Conservation (phyloP, 37 sponge, comb jelly and placozoan species). For the Ephydatia muelleri region DNA sequence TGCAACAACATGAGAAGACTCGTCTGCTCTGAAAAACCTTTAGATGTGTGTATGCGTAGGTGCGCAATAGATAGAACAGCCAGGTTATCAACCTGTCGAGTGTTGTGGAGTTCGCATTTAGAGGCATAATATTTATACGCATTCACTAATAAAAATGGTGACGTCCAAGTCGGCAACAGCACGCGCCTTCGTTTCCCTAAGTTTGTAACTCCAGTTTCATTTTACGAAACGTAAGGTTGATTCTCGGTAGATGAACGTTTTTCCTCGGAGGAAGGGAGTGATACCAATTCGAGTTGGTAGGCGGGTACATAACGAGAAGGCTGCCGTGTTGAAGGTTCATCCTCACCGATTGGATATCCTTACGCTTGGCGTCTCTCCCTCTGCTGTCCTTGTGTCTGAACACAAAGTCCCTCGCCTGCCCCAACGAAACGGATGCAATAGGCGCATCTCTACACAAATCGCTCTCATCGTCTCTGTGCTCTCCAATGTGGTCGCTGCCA, state of each 20-base stretch:
- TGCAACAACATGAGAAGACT: neutral
- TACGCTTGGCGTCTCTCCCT: slow-evolving; percentile 35
- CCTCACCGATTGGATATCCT: slow-evolving; percentile 52
- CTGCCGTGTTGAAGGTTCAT: slow-evolving; percentile 58
- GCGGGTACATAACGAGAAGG: slow-evolving; percentile 62
- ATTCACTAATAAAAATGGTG: no score
- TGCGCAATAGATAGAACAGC: no score
- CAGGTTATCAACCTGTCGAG: no score
- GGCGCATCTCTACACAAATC: slow-evolving; percentile 43
- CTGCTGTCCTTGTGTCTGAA: slow-evolving; percentile 60
- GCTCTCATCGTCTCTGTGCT: slow-evolving; percentile 72
- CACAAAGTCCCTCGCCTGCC: slow-evolving; percentile 72
- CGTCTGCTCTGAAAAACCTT: neutral
- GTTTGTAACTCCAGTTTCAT: slow-evolving; percentile 21
- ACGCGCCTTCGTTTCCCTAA: no score
- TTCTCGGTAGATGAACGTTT: slow-evolving; percentile 36
- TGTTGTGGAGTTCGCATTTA: no score
- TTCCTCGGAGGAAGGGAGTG: slow-evolving; percentile 70
- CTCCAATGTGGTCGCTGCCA: slow-evolving; percentile 71
- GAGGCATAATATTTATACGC: no score
- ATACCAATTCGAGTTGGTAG: slow-evolving; percentile 76
- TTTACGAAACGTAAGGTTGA: slow-evolving; percentile 72
- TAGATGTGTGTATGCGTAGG: neutral
- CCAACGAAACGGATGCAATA: slow-evolving; percentile 73
- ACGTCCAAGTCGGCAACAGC: no score